These are phyloP conservation scores for Agapornis canus DNA, from an alignment of 2,797 vertebrate species.

Conservation along the genomic window DNA sequence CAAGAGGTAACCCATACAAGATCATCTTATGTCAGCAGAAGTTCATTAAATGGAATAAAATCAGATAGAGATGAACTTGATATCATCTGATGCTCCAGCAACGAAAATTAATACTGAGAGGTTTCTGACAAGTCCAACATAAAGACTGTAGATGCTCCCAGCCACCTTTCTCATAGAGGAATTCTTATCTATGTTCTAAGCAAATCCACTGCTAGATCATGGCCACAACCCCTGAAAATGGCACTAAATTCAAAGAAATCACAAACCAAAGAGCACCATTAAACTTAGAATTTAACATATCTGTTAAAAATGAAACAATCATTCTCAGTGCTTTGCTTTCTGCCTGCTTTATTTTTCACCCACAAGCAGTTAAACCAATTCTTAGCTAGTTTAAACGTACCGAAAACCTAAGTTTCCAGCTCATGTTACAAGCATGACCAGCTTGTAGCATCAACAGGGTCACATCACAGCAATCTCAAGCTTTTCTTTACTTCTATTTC, in stretches of 20 bases:
- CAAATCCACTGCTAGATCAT: not conserved
- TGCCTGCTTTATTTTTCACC: not conserved
- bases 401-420: not conserved
- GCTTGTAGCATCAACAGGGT: no score
- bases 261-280: not conserved
- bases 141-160: not conserved
- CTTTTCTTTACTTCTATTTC: not conserved
- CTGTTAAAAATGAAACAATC: not conserved
- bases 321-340: not conserved
- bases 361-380: not conserved
- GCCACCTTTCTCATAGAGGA: not conserved
- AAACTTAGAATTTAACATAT: not conserved
- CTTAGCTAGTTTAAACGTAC: not conserved
- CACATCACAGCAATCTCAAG: not conserved
- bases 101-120: not conserved
- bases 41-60: not conserved
- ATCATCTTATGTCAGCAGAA: not conserved
- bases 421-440: not conserved
- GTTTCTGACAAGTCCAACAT: not conserved
- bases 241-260: not conserved
- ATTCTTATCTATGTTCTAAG: not conserved
- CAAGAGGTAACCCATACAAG: not conserved
- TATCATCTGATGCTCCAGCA: not conserved
- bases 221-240: not conserved
- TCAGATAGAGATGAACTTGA: not conserved